A percentile compares a stretch with the other conserved stretches of the same genome.
Evolutionary conservation across 1,140 invertebrate species (phyloP).

Genomic region (Aphis craccivora): DNA sequence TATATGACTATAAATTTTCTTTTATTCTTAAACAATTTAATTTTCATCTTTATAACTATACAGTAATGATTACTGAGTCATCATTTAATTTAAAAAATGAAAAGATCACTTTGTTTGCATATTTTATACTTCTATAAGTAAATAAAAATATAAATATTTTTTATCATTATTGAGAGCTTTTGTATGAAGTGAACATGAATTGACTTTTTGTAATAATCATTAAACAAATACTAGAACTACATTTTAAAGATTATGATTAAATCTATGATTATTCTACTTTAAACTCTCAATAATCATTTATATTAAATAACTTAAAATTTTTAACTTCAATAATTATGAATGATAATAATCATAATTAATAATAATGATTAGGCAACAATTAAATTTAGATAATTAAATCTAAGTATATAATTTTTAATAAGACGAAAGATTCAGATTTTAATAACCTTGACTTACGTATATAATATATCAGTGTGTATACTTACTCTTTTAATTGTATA

Average conservation of each 20-base stretch:
- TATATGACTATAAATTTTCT: neutral
- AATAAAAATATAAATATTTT: too few species aligned
- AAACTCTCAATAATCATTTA: neutral
- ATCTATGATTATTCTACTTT: neutral
- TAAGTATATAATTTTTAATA: neutral
- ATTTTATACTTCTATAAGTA: too few species aligned
- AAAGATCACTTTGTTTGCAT: too few species aligned
- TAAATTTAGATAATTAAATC: too few species aligned
- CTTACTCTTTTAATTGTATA: neutral
- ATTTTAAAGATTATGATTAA: neutral
- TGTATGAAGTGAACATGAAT: neutral
- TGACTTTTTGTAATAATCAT: too few species aligned
- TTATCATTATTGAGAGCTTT: neutral
- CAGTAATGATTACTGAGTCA: too few species aligned
- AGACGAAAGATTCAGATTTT: neutral
- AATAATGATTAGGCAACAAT: neutral
- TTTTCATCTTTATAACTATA: neutral
- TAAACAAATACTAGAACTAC: neutral
- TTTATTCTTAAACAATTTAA: neutral
- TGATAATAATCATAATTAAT: neutral
- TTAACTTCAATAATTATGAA: neutral
- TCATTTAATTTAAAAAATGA: neutral
- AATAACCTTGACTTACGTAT: neutral
- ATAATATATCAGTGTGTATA: neutral
- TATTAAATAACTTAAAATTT: neutral